These are phyloP conservation scores for Ailuropoda melanoleuca DNA, from an alignment of 2,113 vertebrate genomes.

Conservation along the genomic window DNA sequence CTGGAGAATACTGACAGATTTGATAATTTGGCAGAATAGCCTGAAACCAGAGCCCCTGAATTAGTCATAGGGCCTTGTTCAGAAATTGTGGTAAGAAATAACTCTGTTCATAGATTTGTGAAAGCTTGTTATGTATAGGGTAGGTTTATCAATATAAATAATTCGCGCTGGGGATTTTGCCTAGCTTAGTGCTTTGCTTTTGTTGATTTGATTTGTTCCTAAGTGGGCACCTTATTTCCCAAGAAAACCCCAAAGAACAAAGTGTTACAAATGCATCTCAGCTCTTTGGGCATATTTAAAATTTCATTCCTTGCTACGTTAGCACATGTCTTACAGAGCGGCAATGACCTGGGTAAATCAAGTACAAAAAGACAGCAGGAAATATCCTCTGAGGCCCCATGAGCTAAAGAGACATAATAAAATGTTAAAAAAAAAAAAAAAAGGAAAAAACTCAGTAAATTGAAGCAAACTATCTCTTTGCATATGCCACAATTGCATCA, in stretches of 20 bases:
- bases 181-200: constrained; percentile 11
- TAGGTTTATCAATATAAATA: constrained; percentile 47
- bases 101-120: constrained; percentile 30
- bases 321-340: neutral
- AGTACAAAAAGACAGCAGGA: neutral
- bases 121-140: constrained; percentile 20
- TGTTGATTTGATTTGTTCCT: constrained; percentile 52
- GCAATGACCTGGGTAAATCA: constrained; percentile 37
- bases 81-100: constrained; percentile 51
- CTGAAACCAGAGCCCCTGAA: constrained; percentile 28
- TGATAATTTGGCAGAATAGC: neutral
- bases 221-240: constrained; percentile 24
- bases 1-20: neutral
- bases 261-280: constrained; percentile 1
- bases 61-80: constrained; percentile 30
- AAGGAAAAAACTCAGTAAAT: neutral
- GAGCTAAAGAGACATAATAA: constrained; percentile 39
- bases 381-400: neutral
- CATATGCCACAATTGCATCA: neutral
- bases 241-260: constrained; percentile 48
- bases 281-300: constrained; percentile 35
- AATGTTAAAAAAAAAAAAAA: neutral
- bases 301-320: constrained; percentile 24
- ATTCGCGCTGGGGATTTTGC: constrained; percentile 53
- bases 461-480: neutral